Conservation (phyloP, 2,113 vertebrate species). For the Tragelaphus scriptus region DNA sequence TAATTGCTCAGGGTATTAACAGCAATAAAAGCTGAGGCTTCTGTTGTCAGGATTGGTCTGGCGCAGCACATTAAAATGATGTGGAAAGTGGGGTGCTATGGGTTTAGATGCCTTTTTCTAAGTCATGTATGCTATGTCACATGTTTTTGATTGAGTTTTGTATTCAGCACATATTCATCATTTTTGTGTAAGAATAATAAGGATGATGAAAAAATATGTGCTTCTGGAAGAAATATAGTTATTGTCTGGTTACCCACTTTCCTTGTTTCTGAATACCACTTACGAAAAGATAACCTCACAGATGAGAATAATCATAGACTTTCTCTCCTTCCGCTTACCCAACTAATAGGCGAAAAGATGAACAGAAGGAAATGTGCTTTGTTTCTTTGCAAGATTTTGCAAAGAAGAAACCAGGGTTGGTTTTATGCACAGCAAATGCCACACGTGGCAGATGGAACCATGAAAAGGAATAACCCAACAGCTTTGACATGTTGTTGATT, state of each 20-base stretch:
- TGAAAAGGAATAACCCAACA: conserved; percentile 33
- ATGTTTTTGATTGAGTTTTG: neutral
- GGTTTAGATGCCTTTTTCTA: conserved; percentile 22
- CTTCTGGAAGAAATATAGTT: conserved; percentile 1
- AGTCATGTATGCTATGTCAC: neutral
- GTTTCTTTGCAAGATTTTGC: conserved; percentile 52
- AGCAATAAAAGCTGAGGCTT: conserved; percentile 69
- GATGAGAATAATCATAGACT: neutral
- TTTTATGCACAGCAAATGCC: conserved; percentile 63
- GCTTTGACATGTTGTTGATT: conserved; percentile 66
- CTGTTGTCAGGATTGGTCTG: conserved; percentile 59
- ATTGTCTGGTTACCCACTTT: neutral
- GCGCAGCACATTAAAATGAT: conserved; percentile 18
- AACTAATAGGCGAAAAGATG: neutral
- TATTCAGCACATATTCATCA: neutral
- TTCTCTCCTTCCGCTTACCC: neutral
- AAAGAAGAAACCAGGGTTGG: conserved; percentile 44
- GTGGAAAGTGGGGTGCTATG: neutral
- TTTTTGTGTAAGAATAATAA: neutral
- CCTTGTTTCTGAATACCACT: neutral
- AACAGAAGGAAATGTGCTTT: conserved; percentile 35
- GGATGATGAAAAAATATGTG: conserved; percentile 2
- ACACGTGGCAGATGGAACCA: conserved; percentile 41
- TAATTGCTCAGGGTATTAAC: conserved; percentile 72
- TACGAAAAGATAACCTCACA: neutral